A percentile compares a stretch with the other conserved stretches of the same genome.
Evolutionary conservation across 2,797 vertebrate species (phyloP).

Genomic region (Silurus lanzhouensis): DNA sequence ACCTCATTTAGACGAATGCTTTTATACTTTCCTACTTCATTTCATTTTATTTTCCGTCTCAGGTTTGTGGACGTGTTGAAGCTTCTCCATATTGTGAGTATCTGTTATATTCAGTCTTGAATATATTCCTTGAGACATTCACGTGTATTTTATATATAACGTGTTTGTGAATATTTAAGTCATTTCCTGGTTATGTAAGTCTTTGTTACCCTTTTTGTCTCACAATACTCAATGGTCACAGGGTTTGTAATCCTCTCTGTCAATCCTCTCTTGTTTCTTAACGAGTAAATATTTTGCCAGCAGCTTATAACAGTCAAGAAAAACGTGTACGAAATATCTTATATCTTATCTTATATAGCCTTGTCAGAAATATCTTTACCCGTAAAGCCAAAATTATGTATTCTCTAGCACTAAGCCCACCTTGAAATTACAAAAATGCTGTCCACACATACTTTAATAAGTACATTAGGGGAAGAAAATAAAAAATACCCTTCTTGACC

Average conservation of each 20-base stretch:
- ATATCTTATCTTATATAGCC: background rate
- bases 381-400: background rate
- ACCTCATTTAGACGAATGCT: background rate
- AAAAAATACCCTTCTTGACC: background rate
- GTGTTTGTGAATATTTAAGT: background rate
- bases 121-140: background rate
- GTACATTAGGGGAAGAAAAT: background rate
- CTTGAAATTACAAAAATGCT: background rate
- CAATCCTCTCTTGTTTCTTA: background rate
- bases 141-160: background rate
- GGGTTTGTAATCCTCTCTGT: slow-evolving; percentile 16
- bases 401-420: background rate
- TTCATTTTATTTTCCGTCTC: slow-evolving; percentile 58
- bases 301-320: slow-evolving; percentile 7
- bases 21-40: background rate
- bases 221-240: slow-evolving; percentile 31
- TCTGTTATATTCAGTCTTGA: background rate
- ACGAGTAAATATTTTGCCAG: background rate
- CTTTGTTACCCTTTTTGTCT: background rate
- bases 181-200: background rate
- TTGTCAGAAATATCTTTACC: background rate
- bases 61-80: slow-evolving; percentile 98
- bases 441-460: background rate
- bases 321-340: background rate
- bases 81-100: slow-evolving; percentile 96